Percentiles rank a stretch among this genome's conserved stretches.
These are phyloP conservation scores for Luidia sarsii DNA, from an alignment of 53 echinoderm and acorn worm genomes.

Conservation along the genomic window DNA sequence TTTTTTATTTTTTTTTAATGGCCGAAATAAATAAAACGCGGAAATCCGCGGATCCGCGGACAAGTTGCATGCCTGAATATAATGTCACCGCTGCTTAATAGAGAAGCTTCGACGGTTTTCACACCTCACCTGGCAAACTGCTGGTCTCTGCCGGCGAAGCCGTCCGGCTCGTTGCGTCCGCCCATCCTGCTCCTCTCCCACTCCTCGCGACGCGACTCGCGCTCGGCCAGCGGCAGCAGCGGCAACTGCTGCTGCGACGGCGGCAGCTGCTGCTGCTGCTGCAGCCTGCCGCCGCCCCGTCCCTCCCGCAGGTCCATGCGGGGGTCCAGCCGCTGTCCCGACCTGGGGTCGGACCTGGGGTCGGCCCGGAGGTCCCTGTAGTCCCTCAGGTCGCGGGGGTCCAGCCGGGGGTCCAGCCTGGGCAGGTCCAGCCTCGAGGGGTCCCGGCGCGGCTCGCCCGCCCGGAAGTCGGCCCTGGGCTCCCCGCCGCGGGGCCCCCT, in stretches of 20 bases:
- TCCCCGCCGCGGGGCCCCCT: slow-evolving; percentile 43
- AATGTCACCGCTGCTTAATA: no score
- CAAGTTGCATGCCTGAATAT: no score
- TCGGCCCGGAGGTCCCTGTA: not conserved
- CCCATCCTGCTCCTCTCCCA: slow-evolving; percentile 76
- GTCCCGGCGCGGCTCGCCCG: slow-evolving; percentile 33
- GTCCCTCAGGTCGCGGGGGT: slow-evolving; percentile 35
- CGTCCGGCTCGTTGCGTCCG: slow-evolving; percentile 8
- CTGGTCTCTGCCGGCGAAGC: slow-evolving; percentile 9
- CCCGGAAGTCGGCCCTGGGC: slow-evolving; percentile 40
- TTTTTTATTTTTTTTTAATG: no score
- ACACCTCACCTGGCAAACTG: slow-evolving; percentile 7
- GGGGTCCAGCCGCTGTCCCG: slow-evolving; percentile 38
- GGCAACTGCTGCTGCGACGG: slow-evolving; percentile 18
- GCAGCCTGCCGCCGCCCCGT: slow-evolving; percentile 21
- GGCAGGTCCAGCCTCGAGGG: slow-evolving; percentile 19
- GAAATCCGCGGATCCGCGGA: no score
- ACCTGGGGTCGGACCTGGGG: slow-evolving; percentile 33
- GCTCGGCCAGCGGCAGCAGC: slow-evolving; percentile 47
- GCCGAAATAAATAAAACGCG: no score
- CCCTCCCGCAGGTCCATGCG: slow-evolving; percentile 47
- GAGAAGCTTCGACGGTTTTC: no score
- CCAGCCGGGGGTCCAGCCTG: slow-evolving; percentile 37
- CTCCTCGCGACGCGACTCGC: slow-evolving; percentile 79
- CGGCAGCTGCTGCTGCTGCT: no score